Evolutionary conservation across 2,888 invertebrate species (phyloP).

Genomic region (Lasioglossum figueresi): DNA sequence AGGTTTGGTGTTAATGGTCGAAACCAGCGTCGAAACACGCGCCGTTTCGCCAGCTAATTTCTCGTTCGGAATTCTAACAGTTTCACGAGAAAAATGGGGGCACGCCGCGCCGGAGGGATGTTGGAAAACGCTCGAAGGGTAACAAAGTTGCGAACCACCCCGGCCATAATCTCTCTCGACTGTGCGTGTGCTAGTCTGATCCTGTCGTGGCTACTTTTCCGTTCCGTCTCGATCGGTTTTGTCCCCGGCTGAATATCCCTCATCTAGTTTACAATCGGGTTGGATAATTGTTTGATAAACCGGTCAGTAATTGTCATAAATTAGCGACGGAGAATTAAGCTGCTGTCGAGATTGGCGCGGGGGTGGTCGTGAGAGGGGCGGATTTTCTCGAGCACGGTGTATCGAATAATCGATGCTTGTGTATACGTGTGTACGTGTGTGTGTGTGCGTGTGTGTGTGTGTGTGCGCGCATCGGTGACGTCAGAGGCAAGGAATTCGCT

Average conservation of each 20-base stretch:
- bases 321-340: slow-evolving; percentile 15
- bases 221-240: not conserved
- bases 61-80: not conserved
- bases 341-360: not conserved
- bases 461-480: slow-evolving; percentile 50
- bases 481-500: slow-evolving; percentile 60
- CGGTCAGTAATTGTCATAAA: slow-evolving; percentile 7
- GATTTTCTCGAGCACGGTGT: slow-evolving; percentile 32
- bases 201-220: not conserved
- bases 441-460: not conserved
- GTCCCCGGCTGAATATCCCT: not conserved
- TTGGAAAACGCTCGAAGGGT: slow-evolving; percentile 6
- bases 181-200: not conserved
- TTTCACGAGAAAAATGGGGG: not conserved
- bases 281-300: slow-evolving; percentile 12
- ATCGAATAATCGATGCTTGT: slow-evolving; percentile 49
- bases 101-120: not conserved
- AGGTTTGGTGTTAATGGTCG: too few relatives aligned
- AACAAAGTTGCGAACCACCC: not conserved
- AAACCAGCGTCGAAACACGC: not conserved
- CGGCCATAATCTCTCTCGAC: not conserved
- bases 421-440: not conserved
- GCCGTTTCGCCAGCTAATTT: not conserved
- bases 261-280: not conserved
- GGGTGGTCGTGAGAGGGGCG: not conserved